Percentiles rank a stretch among this genome's conserved stretches.
These are phyloP conservation scores for Saxidomus purpurata DNA, from an alignment of 1,140 invertebrate genomes.

Conservation along the genomic window DNA sequence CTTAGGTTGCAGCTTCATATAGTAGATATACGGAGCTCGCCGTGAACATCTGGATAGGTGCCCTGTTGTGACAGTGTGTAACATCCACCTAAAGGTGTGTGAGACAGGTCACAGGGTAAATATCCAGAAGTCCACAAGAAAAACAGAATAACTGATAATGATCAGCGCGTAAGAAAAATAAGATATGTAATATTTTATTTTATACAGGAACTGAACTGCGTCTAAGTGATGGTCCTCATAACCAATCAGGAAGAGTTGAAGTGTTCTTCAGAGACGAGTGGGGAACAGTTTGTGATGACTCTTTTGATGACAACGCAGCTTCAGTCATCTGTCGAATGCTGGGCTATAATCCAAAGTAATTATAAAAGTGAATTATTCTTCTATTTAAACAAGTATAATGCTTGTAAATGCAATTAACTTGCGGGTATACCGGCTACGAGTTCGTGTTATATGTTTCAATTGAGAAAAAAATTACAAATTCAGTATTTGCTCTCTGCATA, in stretches of 20 bases:
- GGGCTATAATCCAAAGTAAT: slow-evolving; percentile 21
- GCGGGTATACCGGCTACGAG: background rate
- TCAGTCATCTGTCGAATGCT: slow-evolving; percentile 41
- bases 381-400: background rate
- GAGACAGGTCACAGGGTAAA: background rate
- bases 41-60: too few relatives aligned
- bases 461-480: background rate
- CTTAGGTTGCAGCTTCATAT: too few relatives aligned
- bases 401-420: background rate
- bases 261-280: background rate
- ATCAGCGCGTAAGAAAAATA: background rate
- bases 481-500: background rate
- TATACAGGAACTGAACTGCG: slow-evolving; percentile 26
- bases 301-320: slow-evolving; percentile 8
- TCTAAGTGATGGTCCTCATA: background rate
- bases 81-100: background rate
- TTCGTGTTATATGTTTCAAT: background rate
- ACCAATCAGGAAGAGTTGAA: slow-evolving; percentile 20
- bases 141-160: background rate
- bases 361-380: background rate
- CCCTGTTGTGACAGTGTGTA: too few relatives aligned
- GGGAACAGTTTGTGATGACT: background rate
- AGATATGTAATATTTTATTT: background rate
- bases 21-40: too few relatives aligned
- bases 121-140: background rate